Evolutionary conservation across 2,797 vertebrate genomes (phyloP).

Genomic region (Alfaro cultratus): DNA sequence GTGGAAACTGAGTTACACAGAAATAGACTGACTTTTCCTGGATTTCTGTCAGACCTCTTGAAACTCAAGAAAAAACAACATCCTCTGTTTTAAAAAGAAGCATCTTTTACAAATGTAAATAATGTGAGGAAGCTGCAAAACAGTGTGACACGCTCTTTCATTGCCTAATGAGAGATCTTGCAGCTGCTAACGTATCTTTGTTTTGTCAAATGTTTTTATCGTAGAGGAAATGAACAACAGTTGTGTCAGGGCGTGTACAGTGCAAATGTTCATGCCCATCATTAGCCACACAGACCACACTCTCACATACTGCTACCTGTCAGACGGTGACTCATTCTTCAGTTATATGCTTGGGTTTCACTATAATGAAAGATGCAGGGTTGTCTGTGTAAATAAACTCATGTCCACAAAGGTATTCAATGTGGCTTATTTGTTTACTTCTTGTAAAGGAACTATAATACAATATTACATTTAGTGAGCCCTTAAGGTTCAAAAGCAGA

Average conservation of each 20-base stretch:
- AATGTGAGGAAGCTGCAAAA: constrained; percentile 4
- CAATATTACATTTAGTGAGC: neutral
- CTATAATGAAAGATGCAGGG: neutral
- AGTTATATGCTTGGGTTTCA: neutral
- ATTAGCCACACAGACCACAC: constrained; percentile 52
- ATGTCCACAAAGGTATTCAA: too few relatives aligned
- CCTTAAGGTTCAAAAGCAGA: neutral
- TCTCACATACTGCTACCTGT: constrained; percentile 5
- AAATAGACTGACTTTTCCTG: constrained; percentile 52
- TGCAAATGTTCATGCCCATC: constrained; percentile 5
- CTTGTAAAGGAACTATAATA: too few relatives aligned
- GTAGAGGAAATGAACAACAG: constrained; percentile 45
- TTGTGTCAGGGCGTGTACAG: constrained; percentile 10
- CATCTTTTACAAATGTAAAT: constrained; percentile 9
- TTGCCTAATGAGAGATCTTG: constrained; percentile 10
- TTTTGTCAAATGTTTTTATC: constrained; percentile 36
- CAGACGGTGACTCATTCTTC: neutral
- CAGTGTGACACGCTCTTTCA: neutral
- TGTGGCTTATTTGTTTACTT: too few relatives aligned
- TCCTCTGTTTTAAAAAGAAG: constrained; percentile 9
- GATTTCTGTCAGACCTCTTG: constrained; percentile 33
- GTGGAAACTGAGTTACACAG: constrained; percentile 47
- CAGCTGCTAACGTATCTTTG: constrained; percentile 8
- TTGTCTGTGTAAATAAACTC: neutral
- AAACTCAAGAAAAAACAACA: constrained; percentile 40